Evolutionary conservation across 2,888 invertebrate species (phyloP).

Genomic region (Melangyna quadrimaculata): DNA sequence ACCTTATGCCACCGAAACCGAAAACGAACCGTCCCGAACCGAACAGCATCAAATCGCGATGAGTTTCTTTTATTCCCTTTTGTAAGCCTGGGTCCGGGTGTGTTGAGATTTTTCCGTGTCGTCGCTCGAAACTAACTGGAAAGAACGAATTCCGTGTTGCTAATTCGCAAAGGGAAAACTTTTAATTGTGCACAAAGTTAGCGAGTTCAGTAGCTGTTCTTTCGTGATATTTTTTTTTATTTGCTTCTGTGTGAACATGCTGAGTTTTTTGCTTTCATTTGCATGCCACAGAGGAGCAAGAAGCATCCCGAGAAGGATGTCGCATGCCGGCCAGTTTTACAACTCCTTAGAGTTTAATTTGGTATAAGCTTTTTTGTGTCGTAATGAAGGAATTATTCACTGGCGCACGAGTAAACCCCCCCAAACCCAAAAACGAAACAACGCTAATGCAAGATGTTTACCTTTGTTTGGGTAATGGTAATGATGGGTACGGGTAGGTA

Average conservation of each 20-base stretch:
- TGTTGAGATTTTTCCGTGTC: slow-evolving; percentile 10
- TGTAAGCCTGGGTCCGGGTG: background rate
- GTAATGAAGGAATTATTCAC: slow-evolving; percentile 62
- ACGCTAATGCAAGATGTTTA: background rate
- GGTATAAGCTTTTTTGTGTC: slow-evolving; percentile 40
- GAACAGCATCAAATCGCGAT: background rate
- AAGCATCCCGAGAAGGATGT: background rate
- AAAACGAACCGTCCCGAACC: too few species aligned
- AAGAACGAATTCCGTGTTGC: slow-evolving; percentile 40
- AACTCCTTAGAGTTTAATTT: slow-evolving; percentile 23
- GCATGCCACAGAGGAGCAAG: background rate
- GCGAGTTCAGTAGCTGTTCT: background rate
- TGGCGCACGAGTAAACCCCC: slow-evolving; percentile 28
- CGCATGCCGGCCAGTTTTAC: background rate
- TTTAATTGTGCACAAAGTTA: slow-evolving; percentile 58
- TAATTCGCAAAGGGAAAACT: slow-evolving; percentile 63
- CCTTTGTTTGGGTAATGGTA: slow-evolving; percentile 3
- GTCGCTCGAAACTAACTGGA: slow-evolving; percentile 27
- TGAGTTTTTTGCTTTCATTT: slow-evolving; percentile 5
- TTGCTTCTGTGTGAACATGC: background rate
- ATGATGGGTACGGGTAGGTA: too few species aligned
- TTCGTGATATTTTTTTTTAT: background rate
- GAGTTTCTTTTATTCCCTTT: background rate
- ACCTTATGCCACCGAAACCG: slow-evolving; percentile 15
- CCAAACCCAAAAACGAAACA: background rate